Evolutionary conservation across 2,797 vertebrate species (phyloP).

Genomic region (Lerista edwardsae): DNA sequence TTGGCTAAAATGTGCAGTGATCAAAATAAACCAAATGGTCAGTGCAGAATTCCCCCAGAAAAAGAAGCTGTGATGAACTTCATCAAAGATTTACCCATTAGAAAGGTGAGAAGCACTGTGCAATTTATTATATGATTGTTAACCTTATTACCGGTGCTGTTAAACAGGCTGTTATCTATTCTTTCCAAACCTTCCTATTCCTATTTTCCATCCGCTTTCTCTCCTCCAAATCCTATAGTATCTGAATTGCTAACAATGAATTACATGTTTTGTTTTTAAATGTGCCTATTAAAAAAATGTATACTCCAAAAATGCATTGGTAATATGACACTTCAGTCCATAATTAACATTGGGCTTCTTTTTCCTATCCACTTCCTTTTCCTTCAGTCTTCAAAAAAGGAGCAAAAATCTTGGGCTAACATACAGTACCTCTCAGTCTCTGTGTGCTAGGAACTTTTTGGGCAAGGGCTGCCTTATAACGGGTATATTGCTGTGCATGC

Average conservation of each 20-base stretch:
- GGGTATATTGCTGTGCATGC: no score
- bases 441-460: background rate
- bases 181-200: background rate
- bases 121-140: background rate
- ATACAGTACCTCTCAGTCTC: background rate
- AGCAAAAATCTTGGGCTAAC: no score
- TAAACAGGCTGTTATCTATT: background rate
- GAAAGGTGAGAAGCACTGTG: conserved; percentile 84
- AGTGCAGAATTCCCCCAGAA: conserved; percentile 85
- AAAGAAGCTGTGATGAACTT: conserved; percentile 90
- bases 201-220: background rate
- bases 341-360: background rate
- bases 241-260: background rate
- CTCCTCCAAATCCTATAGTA: background rate
- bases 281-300: background rate
- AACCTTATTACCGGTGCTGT: background rate
- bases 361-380: background rate
- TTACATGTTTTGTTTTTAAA: background rate
- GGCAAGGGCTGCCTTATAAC: background rate
- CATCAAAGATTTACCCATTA: conserved; percentile 89
- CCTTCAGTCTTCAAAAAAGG: background rate
- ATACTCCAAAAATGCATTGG: background rate
- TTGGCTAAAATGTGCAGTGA: conserved; percentile 98
- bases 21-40: conserved; percentile 96
- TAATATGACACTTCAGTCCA: background rate